phyloP scores from a whole-genome alignment of 2,113 vertebrate genomes.

The Leucopternis melanops region DNA sequence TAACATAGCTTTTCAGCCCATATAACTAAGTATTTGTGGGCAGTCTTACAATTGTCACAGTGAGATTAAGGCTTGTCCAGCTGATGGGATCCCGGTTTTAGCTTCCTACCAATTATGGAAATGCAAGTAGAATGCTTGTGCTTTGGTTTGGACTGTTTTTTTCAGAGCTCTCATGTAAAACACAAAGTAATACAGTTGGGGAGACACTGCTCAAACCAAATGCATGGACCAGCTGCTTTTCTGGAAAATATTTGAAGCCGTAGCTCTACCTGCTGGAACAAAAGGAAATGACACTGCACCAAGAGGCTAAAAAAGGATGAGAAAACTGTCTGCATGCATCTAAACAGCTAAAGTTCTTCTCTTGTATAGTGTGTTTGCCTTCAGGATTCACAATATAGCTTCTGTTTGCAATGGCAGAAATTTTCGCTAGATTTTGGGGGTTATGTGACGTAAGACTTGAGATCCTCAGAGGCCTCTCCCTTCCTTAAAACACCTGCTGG shows the following conservation, averaged over 20 bases:
- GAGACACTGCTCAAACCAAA: not conserved
- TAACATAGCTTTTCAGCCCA: not conserved
- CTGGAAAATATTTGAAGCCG: not conserved
- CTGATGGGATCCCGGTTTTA: not conserved
- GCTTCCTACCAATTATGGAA: not conserved
- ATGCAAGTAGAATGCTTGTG: not conserved
- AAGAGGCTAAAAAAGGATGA: not conserved
- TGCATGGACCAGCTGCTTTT: not conserved
- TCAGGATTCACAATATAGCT: not conserved
- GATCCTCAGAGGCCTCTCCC: not conserved
- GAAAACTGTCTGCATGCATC: not conserved
- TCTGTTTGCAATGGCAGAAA: not conserved
- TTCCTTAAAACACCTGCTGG: not conserved
- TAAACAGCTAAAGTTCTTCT: not conserved
- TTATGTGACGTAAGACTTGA: rapidly evolving
- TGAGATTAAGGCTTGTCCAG: not conserved
- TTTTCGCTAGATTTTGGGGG: rapidly evolving
- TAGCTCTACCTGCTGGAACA: constrained; percentile 37
- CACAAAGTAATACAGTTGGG: not conserved
- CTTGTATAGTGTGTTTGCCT: not conserved
- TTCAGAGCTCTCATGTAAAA: not conserved
- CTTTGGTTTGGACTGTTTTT: not conserved
- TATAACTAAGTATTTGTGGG: not conserved
- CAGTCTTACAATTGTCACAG: not conserved
- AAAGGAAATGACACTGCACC: not conserved